Percentiles rank a stretch among this genome's conserved stretches.
These are phyloP conservation scores for Plecturocebus donacophilus DNA, from an alignment of 2,113 vertebrate species.

Conservation along the genomic window DNA sequence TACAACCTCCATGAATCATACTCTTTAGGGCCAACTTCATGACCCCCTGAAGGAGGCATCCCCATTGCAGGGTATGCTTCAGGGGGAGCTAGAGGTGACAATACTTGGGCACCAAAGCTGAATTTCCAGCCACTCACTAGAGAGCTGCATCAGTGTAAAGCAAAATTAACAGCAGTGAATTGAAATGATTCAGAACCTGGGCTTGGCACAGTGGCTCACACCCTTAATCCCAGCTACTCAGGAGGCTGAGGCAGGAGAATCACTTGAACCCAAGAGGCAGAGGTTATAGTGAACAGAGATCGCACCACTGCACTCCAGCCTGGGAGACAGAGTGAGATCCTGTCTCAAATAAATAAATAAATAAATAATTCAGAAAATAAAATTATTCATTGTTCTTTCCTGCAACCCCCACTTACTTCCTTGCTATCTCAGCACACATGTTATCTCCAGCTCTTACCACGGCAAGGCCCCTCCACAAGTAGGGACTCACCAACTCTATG, in stretches of 20 bases:
- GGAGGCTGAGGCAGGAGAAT: no score
- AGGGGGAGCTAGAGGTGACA: not conserved
- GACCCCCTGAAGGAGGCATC: not conserved
- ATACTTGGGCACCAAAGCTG: not conserved
- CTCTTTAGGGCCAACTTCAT: not conserved
- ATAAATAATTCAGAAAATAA: not conserved
- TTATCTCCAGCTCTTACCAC: not conserved
- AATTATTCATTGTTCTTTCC: not conserved
- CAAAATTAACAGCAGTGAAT: not conserved
- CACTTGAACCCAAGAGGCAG: no score
- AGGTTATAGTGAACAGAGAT: no score
- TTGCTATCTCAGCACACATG: not conserved
- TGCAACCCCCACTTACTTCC: no score
- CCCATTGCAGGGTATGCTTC: not conserved
- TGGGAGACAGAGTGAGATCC: no score
- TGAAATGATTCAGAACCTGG: no score
- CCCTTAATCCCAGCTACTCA: no score
- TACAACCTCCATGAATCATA: not conserved
- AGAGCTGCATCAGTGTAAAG: not conserved
- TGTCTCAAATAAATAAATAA: no score
- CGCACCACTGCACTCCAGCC: no score
- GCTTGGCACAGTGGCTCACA: no score
- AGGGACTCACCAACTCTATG: not conserved
- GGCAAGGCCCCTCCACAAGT: not conserved
- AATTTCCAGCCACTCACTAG: not conserved